Percentiles rank a stretch among this genome's conserved stretches.
Evolutionary conservation across 37 sponge, comb jelly and placozoan genomes (phyloP).

Genomic region (Cliona cf. orientalis): DNA sequence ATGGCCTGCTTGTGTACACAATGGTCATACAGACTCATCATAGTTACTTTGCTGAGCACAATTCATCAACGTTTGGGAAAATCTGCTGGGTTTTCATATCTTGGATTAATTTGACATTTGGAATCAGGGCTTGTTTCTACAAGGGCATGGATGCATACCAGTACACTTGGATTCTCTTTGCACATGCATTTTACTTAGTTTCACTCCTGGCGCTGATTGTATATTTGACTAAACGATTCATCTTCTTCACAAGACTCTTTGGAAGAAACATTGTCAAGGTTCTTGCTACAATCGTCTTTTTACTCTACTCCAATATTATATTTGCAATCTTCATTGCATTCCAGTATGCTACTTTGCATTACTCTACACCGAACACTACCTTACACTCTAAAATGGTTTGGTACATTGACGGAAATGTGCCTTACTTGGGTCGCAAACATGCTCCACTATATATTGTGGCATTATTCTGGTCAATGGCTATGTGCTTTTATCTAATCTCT

Average conservation of each 20-base stretch:
- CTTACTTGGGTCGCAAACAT: not conserved
- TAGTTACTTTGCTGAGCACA: too few relatives aligned
- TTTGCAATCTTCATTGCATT: not conserved
- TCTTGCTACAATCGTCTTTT: not conserved
- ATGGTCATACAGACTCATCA: too few relatives aligned
- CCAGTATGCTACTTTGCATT: not conserved
- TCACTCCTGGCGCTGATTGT: not conserved
- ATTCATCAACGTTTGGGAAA: too few relatives aligned
- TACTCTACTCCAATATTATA: not conserved
- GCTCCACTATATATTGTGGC: not conserved
- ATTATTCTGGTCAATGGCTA: not conserved
- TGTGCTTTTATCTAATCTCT: not conserved
- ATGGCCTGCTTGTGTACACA: too few relatives aligned
- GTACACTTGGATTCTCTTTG: too few relatives aligned
- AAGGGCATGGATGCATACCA: not conserved
- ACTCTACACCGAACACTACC: too few relatives aligned
- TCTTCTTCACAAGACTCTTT: too few relatives aligned
- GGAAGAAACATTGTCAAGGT: not conserved
- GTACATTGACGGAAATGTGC: not conserved
- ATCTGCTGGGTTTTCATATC: too few relatives aligned
- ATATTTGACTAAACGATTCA: not conserved
- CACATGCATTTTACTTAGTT: not conserved
- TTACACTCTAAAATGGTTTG: not conserved
- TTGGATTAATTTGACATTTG: not conserved
- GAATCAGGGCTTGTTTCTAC: not conserved